Evolutionary conservation across 2,888 invertebrate species (phyloP), one percentile per base, ranked within the genome.

Genomic region (Macaria notata): DNA sequence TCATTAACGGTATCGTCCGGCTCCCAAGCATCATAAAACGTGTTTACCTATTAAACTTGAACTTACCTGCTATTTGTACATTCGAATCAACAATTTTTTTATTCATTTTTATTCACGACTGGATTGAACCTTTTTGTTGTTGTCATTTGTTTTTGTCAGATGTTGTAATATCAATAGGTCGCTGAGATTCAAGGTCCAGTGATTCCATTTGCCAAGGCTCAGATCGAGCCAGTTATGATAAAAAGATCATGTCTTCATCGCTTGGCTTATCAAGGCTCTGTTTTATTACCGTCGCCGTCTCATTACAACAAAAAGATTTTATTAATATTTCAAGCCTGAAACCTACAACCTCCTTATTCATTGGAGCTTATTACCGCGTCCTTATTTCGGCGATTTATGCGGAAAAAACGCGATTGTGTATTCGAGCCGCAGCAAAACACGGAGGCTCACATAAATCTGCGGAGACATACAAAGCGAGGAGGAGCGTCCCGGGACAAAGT

Each of bases 1-100:
- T 84, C 79, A 85, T 84, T 88, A 87, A 86, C 86, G 84, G 85
- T 76, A 85, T 75, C 70, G 68, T 68, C 73, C 74, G 69, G 73
- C 70, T 76, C 69, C 66, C 59, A 66, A 62, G 49, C 50, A 69
- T 73, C 66, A 77, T 70, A 71, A 76, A 81, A 79, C 78, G 70
- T 68, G 76, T 77, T 76, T 71, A 65, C 63, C 66, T 64, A 72
- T 65, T 70, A 73, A 76, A 76, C 75, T 73, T 71, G 70, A 76
- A 76, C 70, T 73, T 62, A 36, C 57, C 54, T 43, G 43, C 30
- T 8, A n/a, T 9, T 1, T 8, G n/a, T 41, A 41, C 9, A 41
- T 9, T 4, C 41, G 9, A 4, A 41, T 41, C 9, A 8, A n/a
- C 41, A 31, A 42, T 42, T 8, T 44, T 59, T 61, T 66, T 67